Evolutionary conservation across 1,140 invertebrate species (phyloP).

Genomic region (Bactericera cockerelli): DNA sequence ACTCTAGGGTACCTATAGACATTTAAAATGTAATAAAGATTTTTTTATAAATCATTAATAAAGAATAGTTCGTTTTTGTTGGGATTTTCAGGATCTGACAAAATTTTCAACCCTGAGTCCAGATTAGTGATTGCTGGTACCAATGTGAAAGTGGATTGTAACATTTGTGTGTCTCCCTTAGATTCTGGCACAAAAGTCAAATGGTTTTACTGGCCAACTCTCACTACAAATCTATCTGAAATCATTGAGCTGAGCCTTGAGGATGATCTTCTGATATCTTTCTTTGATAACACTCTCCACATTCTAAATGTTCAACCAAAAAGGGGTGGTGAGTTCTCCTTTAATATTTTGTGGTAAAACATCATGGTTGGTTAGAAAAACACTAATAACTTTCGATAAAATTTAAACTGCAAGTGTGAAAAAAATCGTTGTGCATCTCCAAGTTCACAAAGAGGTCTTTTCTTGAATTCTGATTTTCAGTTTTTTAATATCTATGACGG

Average conservation of each 20-base stretch:
- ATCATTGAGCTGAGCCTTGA: slow-evolving; percentile 9
- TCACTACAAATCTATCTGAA: slow-evolving; percentile 6
- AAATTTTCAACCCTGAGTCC: not conserved
- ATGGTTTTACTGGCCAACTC: slow-evolving; percentile 29
- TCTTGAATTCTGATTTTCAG: too few species aligned
- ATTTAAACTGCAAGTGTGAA: too few species aligned
- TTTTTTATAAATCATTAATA: too few species aligned
- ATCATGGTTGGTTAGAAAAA: too few species aligned
- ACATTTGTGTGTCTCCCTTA: slow-evolving; percentile 34
- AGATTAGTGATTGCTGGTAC: slow-evolving; percentile 6
- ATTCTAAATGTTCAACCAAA: slow-evolving; percentile 31
- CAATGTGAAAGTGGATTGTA: slow-evolving; percentile 31
- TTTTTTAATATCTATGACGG: too few species aligned
- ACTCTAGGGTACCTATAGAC: too few species aligned
- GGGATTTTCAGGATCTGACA: not conserved
- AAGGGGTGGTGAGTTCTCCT: slow-evolving; percentile 1
- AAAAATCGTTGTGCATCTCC: too few species aligned
- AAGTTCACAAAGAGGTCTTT: too few species aligned
- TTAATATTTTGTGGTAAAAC: too few species aligned
- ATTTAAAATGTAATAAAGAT: too few species aligned
- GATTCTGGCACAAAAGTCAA: slow-evolving; percentile 27
- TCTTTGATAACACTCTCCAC: slow-evolving; percentile 29
- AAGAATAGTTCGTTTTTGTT: too few species aligned
- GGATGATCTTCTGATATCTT: slow-evolving; percentile 28
- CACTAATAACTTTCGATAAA: too few species aligned